Conservation (phyloP, 2,888 invertebrate genomes). For the Lomographa bimaculata region DNA sequence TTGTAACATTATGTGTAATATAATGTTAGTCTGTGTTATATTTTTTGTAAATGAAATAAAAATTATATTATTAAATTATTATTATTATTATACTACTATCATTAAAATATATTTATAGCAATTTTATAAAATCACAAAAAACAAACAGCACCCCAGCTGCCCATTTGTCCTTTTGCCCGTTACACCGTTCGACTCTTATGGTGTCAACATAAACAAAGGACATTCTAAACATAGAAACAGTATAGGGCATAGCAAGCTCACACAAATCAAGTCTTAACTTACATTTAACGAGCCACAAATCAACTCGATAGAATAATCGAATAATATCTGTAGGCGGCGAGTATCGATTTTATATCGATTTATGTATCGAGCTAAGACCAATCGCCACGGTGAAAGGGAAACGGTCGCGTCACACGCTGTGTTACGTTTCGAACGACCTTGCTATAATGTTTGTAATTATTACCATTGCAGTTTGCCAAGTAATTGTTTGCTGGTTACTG, state of each 20-base stretch:
- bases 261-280: slow-evolving; percentile 21
- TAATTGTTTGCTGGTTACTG: slow-evolving; percentile 37
- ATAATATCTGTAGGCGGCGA: slow-evolving; percentile 37
- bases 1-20: too few relatives aligned
- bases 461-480: slow-evolving; percentile 38
- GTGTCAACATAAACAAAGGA: too few relatives aligned
- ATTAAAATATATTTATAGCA: too few relatives aligned
- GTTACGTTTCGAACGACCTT: slow-evolving; percentile 49
- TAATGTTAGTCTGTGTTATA: too few relatives aligned
- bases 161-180: too few relatives aligned
- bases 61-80: too few relatives aligned
- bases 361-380: slow-evolving; percentile 44
- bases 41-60: too few relatives aligned
- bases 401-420: slow-evolving; percentile 63
- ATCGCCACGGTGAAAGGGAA: slow-evolving; percentile 73
- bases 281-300: slow-evolving; percentile 20
- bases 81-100: too few relatives aligned
- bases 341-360: slow-evolving; percentile 42
- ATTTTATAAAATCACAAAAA: too few relatives aligned
- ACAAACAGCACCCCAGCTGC: too few relatives aligned
- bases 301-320: slow-evolving; percentile 19
- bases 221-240: background rate
- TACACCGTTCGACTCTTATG: too few relatives aligned
- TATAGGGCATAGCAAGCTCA: slow-evolving; percentile 15
- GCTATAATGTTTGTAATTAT: slow-evolving; percentile 40